Base-by-base conservation (phyloP, 2,888 invertebrate species). In the Sinopyrophorus schimmeli region DNA sequence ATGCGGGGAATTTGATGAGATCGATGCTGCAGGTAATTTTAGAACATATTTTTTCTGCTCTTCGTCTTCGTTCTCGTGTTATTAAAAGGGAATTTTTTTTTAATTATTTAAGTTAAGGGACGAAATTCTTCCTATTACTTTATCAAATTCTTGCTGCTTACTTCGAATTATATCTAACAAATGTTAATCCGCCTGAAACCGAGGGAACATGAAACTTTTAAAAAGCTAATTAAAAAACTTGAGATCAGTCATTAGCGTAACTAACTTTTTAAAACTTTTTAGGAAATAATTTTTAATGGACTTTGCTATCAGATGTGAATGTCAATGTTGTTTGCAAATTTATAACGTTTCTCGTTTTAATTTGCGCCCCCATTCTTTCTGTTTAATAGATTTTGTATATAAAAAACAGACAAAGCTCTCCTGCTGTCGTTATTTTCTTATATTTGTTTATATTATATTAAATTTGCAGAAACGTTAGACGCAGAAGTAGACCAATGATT, bases 141-240 rank as follows among this genome's bases (percentile, higher is more conserved):
- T 24, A 39, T 47, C 38, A 32, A 40, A 40, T 40, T 47, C 47
- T 34, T 38, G 37, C 38, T 23, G 30, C 34, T 47, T 31, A 46
- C 34, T 46, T 34, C 31, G 34, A 47, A 47, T 47, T 40, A 50
- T 44, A 50, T 50, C 50, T 34, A 50, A 50, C 50, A 50, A 50
- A 50, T 50, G 50, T 50, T 50, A 50, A 50, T 50, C 50, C 50
- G 46, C 28, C 50, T 50, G 44, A 50, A 50, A 50, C 50, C 44
- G 44, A 46, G 51, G 38, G 47, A 51, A 47, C 47, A 51, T 47
- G 41, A 46, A 51, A 51, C 35, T 43, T 53, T 48, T 53, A 40
- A 53, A 48, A 53, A 48, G 43, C 53, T 53, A 53, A 53, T 53
- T 53, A 53, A 53, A 53, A 53, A 53, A 48, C 53, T 53, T 53